Conservation (phyloP, 2,797 vertebrate species). For the Acanthurus leucopareius region DNA sequence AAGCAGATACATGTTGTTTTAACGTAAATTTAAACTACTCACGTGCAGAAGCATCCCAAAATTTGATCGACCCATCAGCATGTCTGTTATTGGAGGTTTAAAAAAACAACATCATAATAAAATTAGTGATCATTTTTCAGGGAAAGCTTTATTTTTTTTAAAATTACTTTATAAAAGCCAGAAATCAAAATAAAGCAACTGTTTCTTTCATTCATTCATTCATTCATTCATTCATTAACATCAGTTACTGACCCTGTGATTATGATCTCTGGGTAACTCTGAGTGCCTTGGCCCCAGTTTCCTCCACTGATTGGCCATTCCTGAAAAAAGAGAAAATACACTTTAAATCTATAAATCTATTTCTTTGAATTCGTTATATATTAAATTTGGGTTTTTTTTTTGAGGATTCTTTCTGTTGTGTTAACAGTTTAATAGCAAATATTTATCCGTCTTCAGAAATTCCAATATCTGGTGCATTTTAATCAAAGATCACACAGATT, state of each 20-base stretch:
- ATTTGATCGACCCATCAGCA: conserved; percentile 97
- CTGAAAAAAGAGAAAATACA: conserved; percentile 75
- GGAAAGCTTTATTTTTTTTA: too few relatives aligned
- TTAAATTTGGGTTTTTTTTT: neutral
- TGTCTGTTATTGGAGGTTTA: conserved; percentile 86
- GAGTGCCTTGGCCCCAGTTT: conserved; percentile 96
- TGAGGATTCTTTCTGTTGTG: neutral
- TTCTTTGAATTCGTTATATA: neutral
- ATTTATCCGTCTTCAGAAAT: neutral
- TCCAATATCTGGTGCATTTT: neutral
- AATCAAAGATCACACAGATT: neutral
- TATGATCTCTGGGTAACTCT: conserved; percentile 98
- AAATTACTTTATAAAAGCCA: neutral
- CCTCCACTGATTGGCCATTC: conserved; percentile 98
- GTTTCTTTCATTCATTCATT: neutral
- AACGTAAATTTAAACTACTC: conserved; percentile 75
- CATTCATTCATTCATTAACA: neutral
- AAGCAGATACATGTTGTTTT: neutral
- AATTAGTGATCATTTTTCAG: neutral
- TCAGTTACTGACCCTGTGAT: conserved; percentile 93
- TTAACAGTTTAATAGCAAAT: neutral
- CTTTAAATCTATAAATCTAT: neutral
- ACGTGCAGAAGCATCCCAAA: conserved; percentile 99
- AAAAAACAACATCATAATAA: neutral
- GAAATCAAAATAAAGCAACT: neutral